Conservation (phyloP, 2,113 vertebrate species). For the Rhipidura dahli region DNA sequence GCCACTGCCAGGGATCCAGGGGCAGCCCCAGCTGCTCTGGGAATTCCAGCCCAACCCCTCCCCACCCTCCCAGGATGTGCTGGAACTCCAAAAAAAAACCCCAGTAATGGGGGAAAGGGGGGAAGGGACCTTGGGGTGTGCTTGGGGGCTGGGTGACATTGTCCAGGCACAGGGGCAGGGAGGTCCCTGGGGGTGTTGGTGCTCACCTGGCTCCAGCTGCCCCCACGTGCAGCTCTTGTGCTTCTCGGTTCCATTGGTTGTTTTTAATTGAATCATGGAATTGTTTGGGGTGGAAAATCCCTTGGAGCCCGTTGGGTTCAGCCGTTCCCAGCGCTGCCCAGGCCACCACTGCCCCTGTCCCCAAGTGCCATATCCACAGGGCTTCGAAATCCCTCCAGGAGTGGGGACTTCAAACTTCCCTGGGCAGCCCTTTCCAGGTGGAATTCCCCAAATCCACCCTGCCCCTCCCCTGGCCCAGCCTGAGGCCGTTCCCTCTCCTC, state of each 20-base stretch:
- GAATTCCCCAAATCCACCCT: not conserved
- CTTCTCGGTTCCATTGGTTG: not conserved
- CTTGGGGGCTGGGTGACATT: not conserved
- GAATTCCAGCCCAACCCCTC: accelerated
- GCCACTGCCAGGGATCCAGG: not conserved
- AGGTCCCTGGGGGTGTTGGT: not conserved
- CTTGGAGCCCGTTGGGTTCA: accelerated
- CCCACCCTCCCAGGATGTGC: not conserved
- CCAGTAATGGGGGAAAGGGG: not conserved
- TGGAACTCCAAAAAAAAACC: not conserved
- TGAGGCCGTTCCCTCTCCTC: not conserved
- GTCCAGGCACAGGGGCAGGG: not conserved
- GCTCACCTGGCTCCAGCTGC: not conserved
- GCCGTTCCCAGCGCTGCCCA: accelerated
- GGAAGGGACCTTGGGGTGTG: accelerated
- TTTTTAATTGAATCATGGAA: not conserved
- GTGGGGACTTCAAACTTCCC: not conserved
- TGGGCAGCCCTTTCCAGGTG: not conserved
- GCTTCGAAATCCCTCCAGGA: accelerated
- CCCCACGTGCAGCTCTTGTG: not conserved
- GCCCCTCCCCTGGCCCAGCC: not conserved
- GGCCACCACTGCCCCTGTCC: not conserved
- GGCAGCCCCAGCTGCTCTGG: not conserved
- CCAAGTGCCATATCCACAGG: not conserved
- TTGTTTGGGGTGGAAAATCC: not conserved